A percentile compares a stretch with the other conserved stretches of the same genome.
Evolutionary conservation across 2,113 vertebrate species (phyloP).

Genomic region (Emydocephalus ijimae): DNA sequence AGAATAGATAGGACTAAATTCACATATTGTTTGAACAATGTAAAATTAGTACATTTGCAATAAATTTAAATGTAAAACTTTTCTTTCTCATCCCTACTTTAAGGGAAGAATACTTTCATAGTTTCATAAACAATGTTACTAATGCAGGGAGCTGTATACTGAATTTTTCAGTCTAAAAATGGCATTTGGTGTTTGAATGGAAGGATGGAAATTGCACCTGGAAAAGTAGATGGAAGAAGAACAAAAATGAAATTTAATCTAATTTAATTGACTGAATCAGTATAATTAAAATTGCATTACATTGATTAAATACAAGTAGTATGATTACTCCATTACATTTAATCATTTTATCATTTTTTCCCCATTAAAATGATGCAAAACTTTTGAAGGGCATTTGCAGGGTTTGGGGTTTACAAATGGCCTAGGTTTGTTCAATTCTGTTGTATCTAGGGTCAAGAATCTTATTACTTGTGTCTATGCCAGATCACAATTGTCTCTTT

Average conservation of each 20-base stretch:
- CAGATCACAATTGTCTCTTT: background rate
- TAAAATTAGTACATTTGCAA: background rate
- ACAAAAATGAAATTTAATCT: background rate
- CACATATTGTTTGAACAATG: background rate
- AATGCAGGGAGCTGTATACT: background rate
- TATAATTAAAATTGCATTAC: background rate
- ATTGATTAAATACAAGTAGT: background rate
- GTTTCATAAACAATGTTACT: background rate
- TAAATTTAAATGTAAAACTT: background rate
- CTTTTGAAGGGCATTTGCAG: background rate
- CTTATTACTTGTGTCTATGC: background rate
- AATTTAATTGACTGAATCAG: background rate
- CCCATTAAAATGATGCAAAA: background rate
- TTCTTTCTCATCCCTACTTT: background rate
- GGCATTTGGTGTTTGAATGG: background rate
- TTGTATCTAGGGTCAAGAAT: background rate
- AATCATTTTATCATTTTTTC: background rate
- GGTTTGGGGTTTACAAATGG: background rate
- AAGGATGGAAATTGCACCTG: background rate
- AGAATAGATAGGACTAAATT: background rate
- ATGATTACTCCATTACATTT: background rate
- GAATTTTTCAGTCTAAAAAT: background rate
- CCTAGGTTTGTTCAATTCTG: background rate
- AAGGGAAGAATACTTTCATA: background rate
- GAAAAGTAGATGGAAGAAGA: background rate